Base-by-base conservation (phyloP, 2,113 vertebrate genomes). In the Engystomops pustulosus region DNA sequence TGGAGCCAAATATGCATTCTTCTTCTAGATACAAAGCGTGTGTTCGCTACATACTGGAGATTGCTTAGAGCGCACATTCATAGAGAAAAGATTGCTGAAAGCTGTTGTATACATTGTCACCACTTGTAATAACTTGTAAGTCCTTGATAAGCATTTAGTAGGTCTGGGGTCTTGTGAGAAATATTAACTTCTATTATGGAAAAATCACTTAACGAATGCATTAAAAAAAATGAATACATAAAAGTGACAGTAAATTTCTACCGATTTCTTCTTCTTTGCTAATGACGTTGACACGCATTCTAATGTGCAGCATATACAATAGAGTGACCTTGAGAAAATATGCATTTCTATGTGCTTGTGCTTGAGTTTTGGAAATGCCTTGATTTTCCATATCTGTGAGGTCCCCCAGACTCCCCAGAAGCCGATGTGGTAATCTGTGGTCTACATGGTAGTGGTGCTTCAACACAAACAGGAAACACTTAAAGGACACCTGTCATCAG, bases 91-190 rank as follows among this genome's bases (percentile, higher is more conserved):
- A n/a, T 14, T 51, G 38, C 18, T 53, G 32, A 51, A 27, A 23
- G 51, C 12, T 11, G 67, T 25, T 55, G 47, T 70, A 47, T 71
- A 38, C 23, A 34, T 69, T 23, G 41, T 32, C 34, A 49, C 60
- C 25, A 34, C 80, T 81, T 71, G 17, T 36, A 60, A 82, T 44
- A 58, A 60, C 36, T 49, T 49, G 14, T 34, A 82, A 82, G 69
- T 65, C 81, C 81, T 83, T 76, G 81, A 83, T 30, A 49, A 76
- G 6, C 71, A 83, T 62, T 83, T 83, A 72, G 80, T 44, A 67
- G 30, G 65, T 30, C 18, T 47, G 41, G 36, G 25, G 55, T 41
- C 44, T 62, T 62, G 30, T 27, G 7, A 65, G 41, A n/a, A 76
- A 76, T 70, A 55, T 71, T 71, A 38, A 27, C 47, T 71, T 51